Evolutionary conservation across 2,113 vertebrate species (phyloP).

Genomic region (Brachirus orientalis): DNA sequence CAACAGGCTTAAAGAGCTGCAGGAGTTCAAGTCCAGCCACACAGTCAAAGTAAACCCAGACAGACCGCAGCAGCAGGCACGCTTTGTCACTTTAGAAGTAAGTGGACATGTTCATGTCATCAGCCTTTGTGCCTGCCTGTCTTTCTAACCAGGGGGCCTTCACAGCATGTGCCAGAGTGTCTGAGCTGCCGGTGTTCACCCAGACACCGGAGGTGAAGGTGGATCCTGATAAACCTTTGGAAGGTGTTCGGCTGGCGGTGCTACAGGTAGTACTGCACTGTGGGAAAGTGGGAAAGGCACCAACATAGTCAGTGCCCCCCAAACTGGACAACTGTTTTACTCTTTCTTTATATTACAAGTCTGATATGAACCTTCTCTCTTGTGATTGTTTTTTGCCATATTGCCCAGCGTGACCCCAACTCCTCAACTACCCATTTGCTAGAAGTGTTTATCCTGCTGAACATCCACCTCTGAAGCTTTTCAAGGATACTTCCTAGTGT

Average conservation of each 20-base stretch:
- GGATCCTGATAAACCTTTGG: conserved; percentile 95
- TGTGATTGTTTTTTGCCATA: too few species aligned
- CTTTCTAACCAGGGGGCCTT: conserved; percentile 83
- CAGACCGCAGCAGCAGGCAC: conserved; percentile 86
- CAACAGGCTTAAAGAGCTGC: conserved; percentile 75
- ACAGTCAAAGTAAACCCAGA: conserved; percentile 92
- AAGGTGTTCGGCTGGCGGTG: conserved; percentile 87
- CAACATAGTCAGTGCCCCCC: background rate
- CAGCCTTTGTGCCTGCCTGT: conserved; percentile 21
- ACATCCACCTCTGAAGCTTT: too few species aligned
- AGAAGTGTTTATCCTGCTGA: too few species aligned
- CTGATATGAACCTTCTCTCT: too few species aligned
- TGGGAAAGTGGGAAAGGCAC: background rate
- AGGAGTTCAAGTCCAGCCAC: conserved; percentile 83
- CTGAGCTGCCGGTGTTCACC: conserved; percentile 82
- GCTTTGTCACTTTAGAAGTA: conserved; percentile 87
- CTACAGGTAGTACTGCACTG: conserved; percentile 86
- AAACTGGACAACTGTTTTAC: conserved; percentile 3
- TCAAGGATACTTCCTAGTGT: too few species aligned
- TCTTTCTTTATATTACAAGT: background rate
- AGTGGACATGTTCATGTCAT: conserved; percentile 70
- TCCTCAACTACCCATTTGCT: too few species aligned
- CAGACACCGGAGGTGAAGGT: conserved; percentile 88
- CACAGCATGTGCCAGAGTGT: conserved; percentile 80
- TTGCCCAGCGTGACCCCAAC: too few species aligned